A percentile compares a stretch with the other conserved stretches of the same genome.
phyloP scores from a whole-genome alignment of 2,888 invertebrate genomes.

The Capitulum mitella region DNA sequence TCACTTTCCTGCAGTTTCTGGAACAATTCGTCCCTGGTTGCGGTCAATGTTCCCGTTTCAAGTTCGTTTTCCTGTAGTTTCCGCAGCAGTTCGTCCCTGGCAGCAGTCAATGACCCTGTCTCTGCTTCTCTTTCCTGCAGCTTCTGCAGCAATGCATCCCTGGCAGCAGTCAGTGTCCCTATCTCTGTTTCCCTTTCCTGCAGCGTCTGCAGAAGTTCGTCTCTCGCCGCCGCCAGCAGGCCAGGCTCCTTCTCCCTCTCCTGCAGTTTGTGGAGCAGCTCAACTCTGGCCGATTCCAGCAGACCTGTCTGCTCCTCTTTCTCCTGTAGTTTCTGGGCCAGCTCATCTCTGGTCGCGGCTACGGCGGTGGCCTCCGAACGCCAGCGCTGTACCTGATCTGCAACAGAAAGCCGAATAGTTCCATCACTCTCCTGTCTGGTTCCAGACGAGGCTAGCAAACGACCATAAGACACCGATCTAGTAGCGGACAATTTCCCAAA shows the following conservation, averaged over 20 bases:
- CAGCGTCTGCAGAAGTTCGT: conserved; percentile 25
- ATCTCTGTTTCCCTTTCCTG: conserved; percentile 29
- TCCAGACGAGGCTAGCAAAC: too few species aligned
- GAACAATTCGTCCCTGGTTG: not conserved
- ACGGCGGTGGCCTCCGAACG: not conserved
- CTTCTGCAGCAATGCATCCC: not conserved
- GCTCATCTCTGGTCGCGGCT: not conserved
- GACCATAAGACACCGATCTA: too few species aligned
- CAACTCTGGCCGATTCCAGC: not conserved
- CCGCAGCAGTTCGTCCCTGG: not conserved
- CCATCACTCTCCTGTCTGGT: too few species aligned
- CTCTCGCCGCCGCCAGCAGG: conserved; percentile 29
- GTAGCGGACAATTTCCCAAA: too few species aligned
- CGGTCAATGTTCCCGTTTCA: not conserved
- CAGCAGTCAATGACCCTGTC: not conserved
- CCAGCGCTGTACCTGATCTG: conserved; percentile 19
- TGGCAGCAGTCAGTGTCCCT: not conserved
- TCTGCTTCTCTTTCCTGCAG: not conserved
- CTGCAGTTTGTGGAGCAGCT: not conserved
- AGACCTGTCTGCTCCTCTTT: not conserved
- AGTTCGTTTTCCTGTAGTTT: not conserved
- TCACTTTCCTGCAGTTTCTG: not conserved
- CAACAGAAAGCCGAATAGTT: not conserved
- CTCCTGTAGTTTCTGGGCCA: not conserved
- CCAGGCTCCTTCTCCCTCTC: conserved; percentile 27